Base-by-base conservation (phyloP, 2,113 vertebrate genomes). In the Paraplagusia blochii region DNA sequence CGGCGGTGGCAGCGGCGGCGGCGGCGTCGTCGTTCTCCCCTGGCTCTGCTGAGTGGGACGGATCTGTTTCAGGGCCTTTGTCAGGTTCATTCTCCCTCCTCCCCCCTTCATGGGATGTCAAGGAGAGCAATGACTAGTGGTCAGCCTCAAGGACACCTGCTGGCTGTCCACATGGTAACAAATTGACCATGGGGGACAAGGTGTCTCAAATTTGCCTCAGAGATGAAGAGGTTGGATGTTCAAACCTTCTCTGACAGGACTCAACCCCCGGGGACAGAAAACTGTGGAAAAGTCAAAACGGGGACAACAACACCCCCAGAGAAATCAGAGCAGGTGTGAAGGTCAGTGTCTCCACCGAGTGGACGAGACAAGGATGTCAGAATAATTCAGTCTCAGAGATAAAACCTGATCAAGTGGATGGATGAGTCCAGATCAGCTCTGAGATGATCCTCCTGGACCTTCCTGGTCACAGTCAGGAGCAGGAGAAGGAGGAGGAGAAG, bases 131-230 rank as follows among this genome's bases (percentile, higher is more conserved):
- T 85, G 89, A 82, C 88, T 86, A 80, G 69, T 81, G 86, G 83
- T 87, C 85, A 80, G 82, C 84, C 87, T 85, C 83, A 89, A 90
- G 89, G 88, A 89, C 81, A 81, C 81, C 88, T 86, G 73, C 74
- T 71, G 73, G 81, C 84, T 70, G 79, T 86, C 77, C 64, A 67
- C 87, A 85, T 70, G 48, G 68, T 88, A 88, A 88, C 79, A 88
- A 88, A 90, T 90, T 85, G 87, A 88, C 85, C 87, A 73, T 59
- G 58, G 68, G 83, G 85, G 88, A 83, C 78, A 79, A 78, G 68
- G 79, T 79, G 77, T 69, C 79, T 74, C 73, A 83, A 77, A 86
- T 84, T 79, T 84, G 77, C 79, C 69, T 74, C 14, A 2, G 74
- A 86, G 81, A 89, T 89, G 71, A 87, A 87, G 85, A 85, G 75